These are phyloP conservation scores for Myoxocephalus aenaeus DNA, from an alignment of 2,797 vertebrate species.

Conservation along the genomic window DNA sequence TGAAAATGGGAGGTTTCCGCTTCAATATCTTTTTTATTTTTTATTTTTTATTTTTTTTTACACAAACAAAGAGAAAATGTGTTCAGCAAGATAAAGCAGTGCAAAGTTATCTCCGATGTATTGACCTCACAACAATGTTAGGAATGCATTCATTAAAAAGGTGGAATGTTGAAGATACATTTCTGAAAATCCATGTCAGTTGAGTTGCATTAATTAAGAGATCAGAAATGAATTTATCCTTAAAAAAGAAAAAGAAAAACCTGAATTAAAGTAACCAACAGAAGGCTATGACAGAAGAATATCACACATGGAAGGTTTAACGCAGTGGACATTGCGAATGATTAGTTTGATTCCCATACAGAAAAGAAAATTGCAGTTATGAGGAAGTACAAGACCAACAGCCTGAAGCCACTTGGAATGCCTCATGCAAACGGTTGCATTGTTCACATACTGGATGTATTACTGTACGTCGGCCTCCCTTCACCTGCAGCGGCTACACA, in stretches of 20 bases:
- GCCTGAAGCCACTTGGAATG: constrained; percentile 65
- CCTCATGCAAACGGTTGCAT: constrained; percentile 73
- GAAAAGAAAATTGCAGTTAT: constrained; percentile 55
- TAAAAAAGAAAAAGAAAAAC: constrained; percentile 16
- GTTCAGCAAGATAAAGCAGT: constrained; percentile 66
- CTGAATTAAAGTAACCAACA: constrained; percentile 51
- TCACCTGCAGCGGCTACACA: constrained; percentile 62
- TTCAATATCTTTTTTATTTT: no score
- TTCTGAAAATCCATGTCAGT: constrained; percentile 38
- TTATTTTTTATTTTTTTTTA: no score
- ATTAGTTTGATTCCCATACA: constrained; percentile 70
- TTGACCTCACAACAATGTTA: constrained; percentile 55
- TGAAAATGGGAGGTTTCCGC: constrained; percentile 51
- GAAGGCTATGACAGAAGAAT: constrained; percentile 39
- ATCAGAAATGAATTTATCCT: constrained; percentile 55
- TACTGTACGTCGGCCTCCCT: constrained; percentile 61
- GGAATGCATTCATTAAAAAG: constrained; percentile 65
- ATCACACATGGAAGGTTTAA: constrained; percentile 51
- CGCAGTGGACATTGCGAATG: constrained; percentile 52
- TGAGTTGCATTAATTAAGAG: constrained; percentile 36
- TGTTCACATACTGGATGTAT: constrained; percentile 63
- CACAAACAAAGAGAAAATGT: constrained; percentile 30
- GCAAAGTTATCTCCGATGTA: constrained; percentile 63
- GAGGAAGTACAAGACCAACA: constrained; percentile 68
- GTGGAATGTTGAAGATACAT: constrained; percentile 73